These are phyloP conservation scores for Passerina amoena DNA, from an alignment of 2,113 vertebrate species.

Conservation along the genomic window DNA sequence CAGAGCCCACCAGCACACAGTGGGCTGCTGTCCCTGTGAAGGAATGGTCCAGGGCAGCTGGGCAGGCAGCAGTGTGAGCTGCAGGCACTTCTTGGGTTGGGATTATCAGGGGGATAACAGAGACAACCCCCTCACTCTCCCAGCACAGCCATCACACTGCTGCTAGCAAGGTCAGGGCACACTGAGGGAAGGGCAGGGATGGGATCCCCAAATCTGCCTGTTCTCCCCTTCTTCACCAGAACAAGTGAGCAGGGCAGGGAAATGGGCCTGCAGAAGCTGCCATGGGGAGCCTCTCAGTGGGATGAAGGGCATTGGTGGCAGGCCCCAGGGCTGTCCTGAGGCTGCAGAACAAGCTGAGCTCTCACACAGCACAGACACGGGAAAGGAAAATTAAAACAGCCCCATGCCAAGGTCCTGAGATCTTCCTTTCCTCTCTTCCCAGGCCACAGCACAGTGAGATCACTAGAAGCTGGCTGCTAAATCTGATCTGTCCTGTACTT, in stretches of 20 bases:
- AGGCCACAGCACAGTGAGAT: neutral
- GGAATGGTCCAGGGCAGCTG: neutral
- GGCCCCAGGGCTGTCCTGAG: neutral
- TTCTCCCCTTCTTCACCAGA: neutral
- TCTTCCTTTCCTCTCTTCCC: neutral
- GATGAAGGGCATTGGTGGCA: neutral
- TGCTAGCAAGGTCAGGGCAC: neutral
- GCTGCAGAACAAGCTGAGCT: neutral
- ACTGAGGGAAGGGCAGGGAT: neutral
- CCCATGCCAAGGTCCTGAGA: neutral
- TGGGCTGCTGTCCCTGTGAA: neutral
- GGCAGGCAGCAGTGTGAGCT: neutral
- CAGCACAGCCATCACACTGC: neutral
- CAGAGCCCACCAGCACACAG: neutral
- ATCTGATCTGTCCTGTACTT: neutral
- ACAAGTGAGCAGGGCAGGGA: neutral
- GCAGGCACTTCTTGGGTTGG: neutral
- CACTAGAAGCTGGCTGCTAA: neutral
- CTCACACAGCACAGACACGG: fast-evolving
- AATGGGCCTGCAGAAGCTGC: neutral
- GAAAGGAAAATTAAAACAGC: neutral
- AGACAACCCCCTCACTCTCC: neutral
- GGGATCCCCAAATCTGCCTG: neutral
- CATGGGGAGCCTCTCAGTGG: neutral
- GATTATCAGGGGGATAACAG: neutral